Percentiles rank a stretch among this genome's conserved stretches.
These are phyloP conservation scores for Sander lucioperca DNA, from an alignment of 2,113 vertebrate species.

Conservation along the genomic window DNA sequence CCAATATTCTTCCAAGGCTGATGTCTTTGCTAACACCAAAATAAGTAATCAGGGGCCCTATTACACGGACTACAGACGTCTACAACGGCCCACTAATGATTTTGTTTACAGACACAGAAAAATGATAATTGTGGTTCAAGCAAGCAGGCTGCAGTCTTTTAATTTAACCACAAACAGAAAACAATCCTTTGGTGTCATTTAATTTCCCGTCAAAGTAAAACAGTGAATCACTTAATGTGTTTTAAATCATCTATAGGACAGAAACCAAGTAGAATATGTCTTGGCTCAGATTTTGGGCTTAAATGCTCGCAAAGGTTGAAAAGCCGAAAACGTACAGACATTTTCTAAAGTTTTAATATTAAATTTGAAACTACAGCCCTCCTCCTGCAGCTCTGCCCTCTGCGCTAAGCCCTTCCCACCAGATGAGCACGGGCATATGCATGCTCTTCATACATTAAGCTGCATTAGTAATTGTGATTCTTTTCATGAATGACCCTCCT, in stretches of 20 bases:
- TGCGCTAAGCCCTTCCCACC: no score
- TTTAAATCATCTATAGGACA: constrained; percentile 1
- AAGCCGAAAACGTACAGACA: not conserved
- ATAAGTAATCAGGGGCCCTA: constrained; percentile 62
- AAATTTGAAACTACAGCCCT: no score
- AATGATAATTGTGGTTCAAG: constrained; percentile 53
- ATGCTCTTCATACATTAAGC: no score
- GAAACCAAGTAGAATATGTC: not conserved
- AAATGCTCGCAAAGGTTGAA: not conserved
- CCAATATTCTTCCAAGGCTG: constrained; percentile 63
- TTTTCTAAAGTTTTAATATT: not conserved
- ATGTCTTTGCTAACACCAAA: constrained; percentile 67
- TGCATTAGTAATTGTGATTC: no score
- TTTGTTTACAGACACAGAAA: constrained; percentile 63
- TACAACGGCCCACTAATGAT: constrained; percentile 53
- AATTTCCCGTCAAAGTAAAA: constrained; percentile 10
- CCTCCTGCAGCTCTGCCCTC: no score
- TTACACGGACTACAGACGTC: constrained; percentile 29
- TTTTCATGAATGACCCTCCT: no score
- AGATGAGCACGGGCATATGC: no score
- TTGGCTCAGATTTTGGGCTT: not conserved
- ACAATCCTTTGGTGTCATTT: constrained; percentile 4
- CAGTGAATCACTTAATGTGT: not conserved
- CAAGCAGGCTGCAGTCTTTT: constrained; percentile 10
- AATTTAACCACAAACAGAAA: constrained; percentile 43